Evolutionary conservation across 2,797 vertebrate species (phyloP).

Genomic region (Anableps anableps): DNA sequence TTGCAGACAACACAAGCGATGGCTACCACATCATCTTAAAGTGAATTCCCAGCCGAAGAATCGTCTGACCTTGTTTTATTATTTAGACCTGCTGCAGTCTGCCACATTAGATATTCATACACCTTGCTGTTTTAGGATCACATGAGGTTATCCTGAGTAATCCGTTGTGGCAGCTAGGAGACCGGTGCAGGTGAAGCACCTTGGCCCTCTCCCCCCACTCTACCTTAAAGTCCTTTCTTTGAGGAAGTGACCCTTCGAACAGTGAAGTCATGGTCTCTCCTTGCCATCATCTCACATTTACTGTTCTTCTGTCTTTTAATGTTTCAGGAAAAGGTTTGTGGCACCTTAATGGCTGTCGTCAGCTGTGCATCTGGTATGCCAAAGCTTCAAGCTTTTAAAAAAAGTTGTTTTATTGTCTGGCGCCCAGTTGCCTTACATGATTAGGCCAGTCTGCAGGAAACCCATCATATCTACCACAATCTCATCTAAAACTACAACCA

Average conservation of each 20-base stretch:
- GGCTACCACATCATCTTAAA: slow-evolving; percentile 98
- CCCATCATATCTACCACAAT: slow-evolving; percentile 6
- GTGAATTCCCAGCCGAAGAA: slow-evolving; percentile 72
- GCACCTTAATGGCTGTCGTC: slow-evolving; percentile 32
- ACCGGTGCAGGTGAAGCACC: slow-evolving; percentile 43
- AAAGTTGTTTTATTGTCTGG: slow-evolving; percentile 17
- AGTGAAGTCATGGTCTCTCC: slow-evolving; percentile 43
- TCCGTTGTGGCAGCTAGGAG: slow-evolving; percentile 51
- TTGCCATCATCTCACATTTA: slow-evolving; percentile 30
- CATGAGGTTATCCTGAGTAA: slow-evolving; percentile 41
- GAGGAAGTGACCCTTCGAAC: slow-evolving; percentile 59
- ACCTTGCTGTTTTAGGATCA: slow-evolving; percentile 53
- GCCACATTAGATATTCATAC: slow-evolving; percentile 50
- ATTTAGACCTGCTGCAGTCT: slow-evolving; percentile 43
- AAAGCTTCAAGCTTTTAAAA: slow-evolving; percentile 47
- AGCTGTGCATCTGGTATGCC: slow-evolving; percentile 56
- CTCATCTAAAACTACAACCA: slow-evolving; percentile 6
- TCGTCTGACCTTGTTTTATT: slow-evolving; percentile 41
- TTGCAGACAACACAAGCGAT: slow-evolving; percentile 90
- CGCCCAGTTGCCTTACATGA: slow-evolving; percentile 14
- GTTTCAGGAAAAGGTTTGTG: slow-evolving; percentile 42
- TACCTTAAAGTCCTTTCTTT: slow-evolving; percentile 65
- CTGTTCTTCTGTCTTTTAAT: slow-evolving; percentile 41
- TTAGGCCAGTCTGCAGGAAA: slow-evolving; percentile 26
- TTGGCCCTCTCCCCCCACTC: slow-evolving; percentile 34